These are phyloP conservation scores for Drosophila varians DNA, from an alignment of 1,140 invertebrate genomes.

Conservation along the genomic window DNA sequence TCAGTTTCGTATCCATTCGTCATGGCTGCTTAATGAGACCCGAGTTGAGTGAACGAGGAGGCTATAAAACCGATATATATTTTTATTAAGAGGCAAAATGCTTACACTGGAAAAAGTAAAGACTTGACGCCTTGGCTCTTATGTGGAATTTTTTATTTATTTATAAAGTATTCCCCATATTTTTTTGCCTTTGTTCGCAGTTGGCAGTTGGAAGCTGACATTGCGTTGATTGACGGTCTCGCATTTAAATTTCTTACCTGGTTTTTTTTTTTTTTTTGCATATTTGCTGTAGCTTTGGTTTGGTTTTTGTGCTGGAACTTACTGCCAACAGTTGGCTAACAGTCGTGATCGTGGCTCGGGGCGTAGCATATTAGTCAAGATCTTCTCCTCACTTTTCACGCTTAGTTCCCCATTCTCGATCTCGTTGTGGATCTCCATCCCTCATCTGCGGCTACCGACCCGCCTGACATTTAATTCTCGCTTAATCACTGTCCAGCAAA, in stretches of 20 bases:
- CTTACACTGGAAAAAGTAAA: conserved; percentile 12
- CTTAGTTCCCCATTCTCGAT: conserved; percentile 30
- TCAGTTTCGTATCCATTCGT: conserved; percentile 80
- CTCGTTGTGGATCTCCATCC: conserved; percentile 27
- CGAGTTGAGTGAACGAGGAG: conserved; percentile 72
- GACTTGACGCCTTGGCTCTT: neutral
- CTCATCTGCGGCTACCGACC: conserved; percentile 42
- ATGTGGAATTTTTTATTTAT: conserved; percentile 62
- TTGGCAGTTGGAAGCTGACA: conserved; percentile 73
- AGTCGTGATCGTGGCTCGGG: conserved; percentile 39
- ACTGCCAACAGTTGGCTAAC: conserved; percentile 47
- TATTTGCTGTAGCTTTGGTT: conserved; percentile 23
- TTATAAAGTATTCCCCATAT: conserved; percentile 48
- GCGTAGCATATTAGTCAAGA: conserved; percentile 67
- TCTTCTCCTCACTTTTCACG: conserved; percentile 65
- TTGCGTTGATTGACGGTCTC: conserved; percentile 74
- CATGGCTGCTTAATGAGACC: conserved; percentile 79
- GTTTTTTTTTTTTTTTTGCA: conserved; percentile 8
- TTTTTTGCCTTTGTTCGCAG: conserved; percentile 67
- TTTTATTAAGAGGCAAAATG: neutral
- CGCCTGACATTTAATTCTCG: conserved; percentile 78
- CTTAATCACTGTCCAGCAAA: conserved; percentile 80
- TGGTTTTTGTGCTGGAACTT: neutral
- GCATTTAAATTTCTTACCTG: conserved; percentile 39
- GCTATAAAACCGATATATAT: conserved; percentile 36